Percentiles rank a stretch among this genome's conserved stretches.
These are phyloP conservation scores for Sesia apiformis DNA, from an alignment of 2,888 invertebrate genomes.

Conservation along the genomic window DNA sequence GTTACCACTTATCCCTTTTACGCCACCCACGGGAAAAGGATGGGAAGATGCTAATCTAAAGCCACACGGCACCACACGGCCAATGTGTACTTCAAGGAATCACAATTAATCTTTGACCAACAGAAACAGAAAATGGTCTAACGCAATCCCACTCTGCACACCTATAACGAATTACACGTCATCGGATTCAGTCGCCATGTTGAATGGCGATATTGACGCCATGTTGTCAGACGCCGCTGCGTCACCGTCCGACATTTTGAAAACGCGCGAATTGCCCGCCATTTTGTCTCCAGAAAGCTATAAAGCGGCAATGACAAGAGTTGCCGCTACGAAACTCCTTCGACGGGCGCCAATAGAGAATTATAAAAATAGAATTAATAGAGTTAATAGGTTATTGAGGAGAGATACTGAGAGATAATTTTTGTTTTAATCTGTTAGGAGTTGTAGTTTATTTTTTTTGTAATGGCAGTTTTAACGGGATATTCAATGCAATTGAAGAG, in stretches of 20 bases:
- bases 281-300: conserved; percentile 57
- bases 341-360: conserved; percentile 50
- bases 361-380: conserved; percentile 55
- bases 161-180: conserved; percentile 55
- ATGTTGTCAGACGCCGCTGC: conserved; percentile 54
- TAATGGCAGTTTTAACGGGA: no score
- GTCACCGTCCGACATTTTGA: conserved; percentile 41
- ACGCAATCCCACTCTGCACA: conserved; percentile 85
- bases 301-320: conserved; percentile 56
- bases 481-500: no score
- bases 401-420: conserved; percentile 63
- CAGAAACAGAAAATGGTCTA: conserved; percentile 90
- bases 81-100: neutral
- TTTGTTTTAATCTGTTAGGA: conserved; percentile 3
- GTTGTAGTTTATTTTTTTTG: no score
- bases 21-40: no score
- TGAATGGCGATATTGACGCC: conserved; percentile 61
- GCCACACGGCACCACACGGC: no score
- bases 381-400: conserved; percentile 52
- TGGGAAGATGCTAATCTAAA: no score
- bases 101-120: conserved; percentile 2
- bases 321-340: conserved; percentile 45
- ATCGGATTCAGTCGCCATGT: conserved; percentile 51
- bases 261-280: conserved; percentile 59
- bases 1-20: neutral